These are phyloP conservation scores for Anas platyrhynchos DNA, from an alignment of 2,113 vertebrate species.

Conservation along the genomic window DNA sequence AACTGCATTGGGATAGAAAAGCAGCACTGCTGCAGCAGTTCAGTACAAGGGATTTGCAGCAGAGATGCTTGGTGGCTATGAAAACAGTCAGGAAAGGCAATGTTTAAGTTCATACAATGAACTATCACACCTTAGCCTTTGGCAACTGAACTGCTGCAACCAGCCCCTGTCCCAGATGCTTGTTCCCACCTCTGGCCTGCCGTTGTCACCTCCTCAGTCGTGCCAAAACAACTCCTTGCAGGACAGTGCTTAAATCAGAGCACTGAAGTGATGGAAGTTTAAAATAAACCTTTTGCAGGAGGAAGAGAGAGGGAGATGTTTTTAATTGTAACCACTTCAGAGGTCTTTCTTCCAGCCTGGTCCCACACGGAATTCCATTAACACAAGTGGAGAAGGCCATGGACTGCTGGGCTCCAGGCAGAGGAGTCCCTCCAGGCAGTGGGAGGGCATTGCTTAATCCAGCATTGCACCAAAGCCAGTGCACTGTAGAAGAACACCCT, in stretches of 20 bases:
- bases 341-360: slow-evolving; percentile 28
- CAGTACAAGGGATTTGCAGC: background rate
- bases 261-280: background rate
- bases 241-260: background rate
- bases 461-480: background rate
- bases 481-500: background rate
- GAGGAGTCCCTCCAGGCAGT: background rate
- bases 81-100: background rate
- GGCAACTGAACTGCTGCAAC: slow-evolving; percentile 15
- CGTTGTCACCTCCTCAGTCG: background rate
- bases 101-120: background rate
- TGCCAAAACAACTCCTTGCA: background rate
- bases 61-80: background rate
- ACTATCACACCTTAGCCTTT: background rate
- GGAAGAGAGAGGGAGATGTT: background rate
- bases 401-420: background rate
- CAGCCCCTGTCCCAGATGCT: background rate
- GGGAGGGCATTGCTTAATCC: background rate
- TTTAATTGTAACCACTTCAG: slow-evolving; percentile 25
- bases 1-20: background rate
- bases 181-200: slow-evolving; percentile 29
- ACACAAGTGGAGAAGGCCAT: background rate
- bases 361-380: slow-evolving; percentile 13
- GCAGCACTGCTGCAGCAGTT: rapidly evolving
- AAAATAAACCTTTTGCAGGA: background rate